Evolutionary conservation across 2,797 vertebrate genomes (phyloP).

Genomic region (Cossypha heuglini): DNA sequence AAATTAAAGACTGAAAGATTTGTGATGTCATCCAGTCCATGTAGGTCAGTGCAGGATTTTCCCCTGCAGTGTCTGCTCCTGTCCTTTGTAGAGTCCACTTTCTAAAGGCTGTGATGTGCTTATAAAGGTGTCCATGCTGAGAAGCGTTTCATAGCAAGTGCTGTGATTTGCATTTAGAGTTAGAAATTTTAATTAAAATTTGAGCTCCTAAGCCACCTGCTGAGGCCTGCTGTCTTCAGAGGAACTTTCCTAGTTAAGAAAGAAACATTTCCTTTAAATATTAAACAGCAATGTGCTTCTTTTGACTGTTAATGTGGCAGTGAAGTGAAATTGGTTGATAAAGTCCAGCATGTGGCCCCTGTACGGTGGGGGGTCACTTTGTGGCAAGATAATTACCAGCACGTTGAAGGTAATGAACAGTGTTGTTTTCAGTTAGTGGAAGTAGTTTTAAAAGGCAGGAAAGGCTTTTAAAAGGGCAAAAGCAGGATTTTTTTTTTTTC

Average conservation of each 20-base stretch:
- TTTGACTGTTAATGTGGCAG: slow-evolving; percentile 25
- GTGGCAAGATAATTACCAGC: slow-evolving; percentile 11
- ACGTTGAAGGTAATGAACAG: slow-evolving; percentile 2
- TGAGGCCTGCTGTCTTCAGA: slow-evolving; percentile 50
- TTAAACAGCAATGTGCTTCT: slow-evolving; percentile 22
- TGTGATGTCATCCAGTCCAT: not conserved
- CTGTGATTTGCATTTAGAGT: slow-evolving; percentile 71
- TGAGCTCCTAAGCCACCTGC: slow-evolving; percentile 65
- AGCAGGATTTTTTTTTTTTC: not conserved
- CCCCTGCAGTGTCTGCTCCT: not conserved
- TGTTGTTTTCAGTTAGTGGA: slow-evolving; percentile 11
- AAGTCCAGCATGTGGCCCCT: slow-evolving; percentile 7
- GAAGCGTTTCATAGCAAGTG: slow-evolving; percentile 47
- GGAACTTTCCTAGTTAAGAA: slow-evolving; percentile 37
- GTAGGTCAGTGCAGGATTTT: slow-evolving; percentile 43
- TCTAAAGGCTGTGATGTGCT: slow-evolving; percentile 21
- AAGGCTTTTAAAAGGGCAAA: not conserved
- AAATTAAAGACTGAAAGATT: slow-evolving; percentile 13
- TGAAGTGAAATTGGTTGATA: not conserved
- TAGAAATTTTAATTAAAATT: slow-evolving; percentile 68
- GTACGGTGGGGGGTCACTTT: slow-evolving; percentile 1
- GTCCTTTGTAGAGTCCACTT: slow-evolving; percentile 37
- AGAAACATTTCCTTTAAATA: slow-evolving; percentile 53
- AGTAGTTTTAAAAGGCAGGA: not conserved
- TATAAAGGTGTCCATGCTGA: slow-evolving; percentile 46